Conservation (phyloP, 1,140 invertebrate species). For the Aphelenchoides besseyi region DNA sequence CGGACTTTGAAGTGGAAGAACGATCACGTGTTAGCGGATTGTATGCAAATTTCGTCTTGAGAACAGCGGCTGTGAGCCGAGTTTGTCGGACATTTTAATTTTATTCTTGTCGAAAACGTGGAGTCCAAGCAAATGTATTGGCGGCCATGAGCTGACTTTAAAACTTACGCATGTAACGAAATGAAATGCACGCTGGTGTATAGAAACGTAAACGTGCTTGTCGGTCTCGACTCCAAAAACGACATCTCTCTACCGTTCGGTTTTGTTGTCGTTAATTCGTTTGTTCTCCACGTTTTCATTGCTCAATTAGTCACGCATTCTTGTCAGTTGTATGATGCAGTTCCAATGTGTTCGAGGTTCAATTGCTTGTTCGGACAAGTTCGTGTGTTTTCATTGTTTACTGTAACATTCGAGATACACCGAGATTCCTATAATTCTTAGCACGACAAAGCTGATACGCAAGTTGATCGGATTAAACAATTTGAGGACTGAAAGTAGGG, state of each 20-base stretch:
- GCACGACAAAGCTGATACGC: no score
- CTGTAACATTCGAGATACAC: no score
- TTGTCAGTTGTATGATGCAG: no score
- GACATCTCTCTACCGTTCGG: not conserved
- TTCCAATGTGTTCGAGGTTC: no score
- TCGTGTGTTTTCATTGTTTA: not conserved
- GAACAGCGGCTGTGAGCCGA: not conserved
- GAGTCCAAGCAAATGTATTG: not conserved
- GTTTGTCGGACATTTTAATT: not conserved
- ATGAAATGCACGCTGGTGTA: not conserved
- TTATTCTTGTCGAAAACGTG: not conserved
- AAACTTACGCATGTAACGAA: conserved; percentile 1
- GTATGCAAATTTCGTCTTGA: conserved; percentile 23
- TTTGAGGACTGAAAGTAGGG: not conserved
- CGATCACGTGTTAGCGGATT: no score
- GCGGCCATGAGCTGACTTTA: not conserved
- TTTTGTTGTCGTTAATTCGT: not conserved
- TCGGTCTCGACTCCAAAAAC: not conserved
- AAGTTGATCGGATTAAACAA: no score
- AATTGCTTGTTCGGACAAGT: no score
- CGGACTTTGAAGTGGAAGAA: no score
- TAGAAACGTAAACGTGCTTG: not conserved
- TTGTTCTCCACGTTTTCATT: not conserved
- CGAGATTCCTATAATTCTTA: no score
- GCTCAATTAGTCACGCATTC: no score